phyloP scores from a whole-genome alignment of 2,797 vertebrate genomes.

The Sebastes steindachneri region DNA sequence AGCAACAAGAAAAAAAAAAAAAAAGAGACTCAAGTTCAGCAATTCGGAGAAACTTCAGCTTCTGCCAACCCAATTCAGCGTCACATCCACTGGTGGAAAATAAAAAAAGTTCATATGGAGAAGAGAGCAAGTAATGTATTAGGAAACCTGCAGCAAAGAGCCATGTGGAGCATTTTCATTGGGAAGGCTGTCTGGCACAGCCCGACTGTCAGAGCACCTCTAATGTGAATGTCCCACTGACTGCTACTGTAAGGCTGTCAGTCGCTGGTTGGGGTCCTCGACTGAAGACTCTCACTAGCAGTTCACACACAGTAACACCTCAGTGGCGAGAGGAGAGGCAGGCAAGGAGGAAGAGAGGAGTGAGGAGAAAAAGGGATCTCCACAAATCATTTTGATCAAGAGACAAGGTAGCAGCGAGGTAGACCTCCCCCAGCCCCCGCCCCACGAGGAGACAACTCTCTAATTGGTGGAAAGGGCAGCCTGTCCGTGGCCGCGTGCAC shows the following conservation, averaged over 20 bases:
- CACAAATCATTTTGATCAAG: slow-evolving; percentile 82
- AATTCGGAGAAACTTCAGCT: slow-evolving; percentile 53
- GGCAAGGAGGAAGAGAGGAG: slow-evolving; percentile 50
- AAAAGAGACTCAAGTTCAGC: slow-evolving; percentile 57
- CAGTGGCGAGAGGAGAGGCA: slow-evolving; percentile 52
- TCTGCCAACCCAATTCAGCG: slow-evolving; percentile 37
- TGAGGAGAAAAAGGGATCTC: slow-evolving; percentile 65
- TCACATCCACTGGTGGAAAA: slow-evolving; percentile 34
- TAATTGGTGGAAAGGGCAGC: slow-evolving; percentile 88
- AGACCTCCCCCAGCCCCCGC: slow-evolving; percentile 74
- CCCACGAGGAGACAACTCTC: slow-evolving; percentile 76
- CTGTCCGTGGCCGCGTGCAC: slow-evolving; percentile 74
- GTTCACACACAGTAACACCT: slow-evolving; percentile 68
- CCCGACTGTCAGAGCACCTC: slow-evolving; percentile 67
- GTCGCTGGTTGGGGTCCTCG: slow-evolving; percentile 67
- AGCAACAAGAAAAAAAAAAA: slow-evolving; percentile 46
- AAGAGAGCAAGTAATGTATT: slow-evolving; percentile 45
- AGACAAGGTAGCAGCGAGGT: slow-evolving; percentile 74
- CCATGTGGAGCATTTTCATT: slow-evolving; percentile 58
- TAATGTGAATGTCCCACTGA: slow-evolving; percentile 74
- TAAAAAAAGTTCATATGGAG: slow-evolving; percentile 33
- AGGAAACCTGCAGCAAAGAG: slow-evolving; percentile 54
- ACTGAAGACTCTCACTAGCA: slow-evolving; percentile 74
- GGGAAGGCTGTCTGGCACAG: slow-evolving; percentile 58
- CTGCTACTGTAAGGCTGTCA: slow-evolving; percentile 74